These are phyloP conservation scores for Pseudochirops cupreus DNA, from an alignment of 2,797 vertebrate genomes.

Conservation along the genomic window DNA sequence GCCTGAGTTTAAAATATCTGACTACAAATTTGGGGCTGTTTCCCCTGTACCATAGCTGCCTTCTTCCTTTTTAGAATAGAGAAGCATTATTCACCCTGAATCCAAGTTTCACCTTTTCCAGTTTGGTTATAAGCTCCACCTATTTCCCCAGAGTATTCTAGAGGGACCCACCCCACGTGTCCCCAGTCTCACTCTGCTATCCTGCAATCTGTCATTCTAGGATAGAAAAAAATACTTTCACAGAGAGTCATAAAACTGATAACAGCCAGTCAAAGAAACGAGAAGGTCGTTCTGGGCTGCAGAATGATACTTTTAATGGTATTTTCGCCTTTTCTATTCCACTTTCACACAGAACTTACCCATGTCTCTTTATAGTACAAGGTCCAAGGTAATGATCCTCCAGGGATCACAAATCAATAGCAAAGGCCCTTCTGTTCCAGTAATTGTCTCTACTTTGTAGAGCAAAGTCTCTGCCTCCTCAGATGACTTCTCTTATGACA, in stretches of 20 bases:
- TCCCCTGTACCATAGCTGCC: neutral
- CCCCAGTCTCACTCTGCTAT: too few species aligned
- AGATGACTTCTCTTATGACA: neutral
- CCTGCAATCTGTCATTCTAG: too few species aligned
- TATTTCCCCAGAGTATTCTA: neutral
- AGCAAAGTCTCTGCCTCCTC: neutral
- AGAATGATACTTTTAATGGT: too few species aligned
- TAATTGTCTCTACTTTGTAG: neutral
- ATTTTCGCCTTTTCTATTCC: too few species aligned
- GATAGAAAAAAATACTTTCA: too few species aligned
- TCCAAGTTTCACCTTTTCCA: neutral
- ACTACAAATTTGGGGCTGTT: neutral
- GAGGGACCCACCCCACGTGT: neutral
- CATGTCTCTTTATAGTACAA: too few species aligned
- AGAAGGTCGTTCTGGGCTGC: too few species aligned
- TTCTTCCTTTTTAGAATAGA: neutral
- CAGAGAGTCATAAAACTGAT: too few species aligned
- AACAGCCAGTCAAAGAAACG: too few species aligned
- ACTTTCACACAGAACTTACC: too few species aligned
- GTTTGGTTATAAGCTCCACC: neutral
- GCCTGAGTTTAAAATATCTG: neutral
- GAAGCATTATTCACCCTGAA: neutral
- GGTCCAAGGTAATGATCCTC: neutral
- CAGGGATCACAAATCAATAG: neutral
- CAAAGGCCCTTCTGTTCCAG: neutral